Evolutionary conservation across 2,113 vertebrate species (phyloP), one percentile per base, ranked within the genome.

Genomic region (Rallus limicola): DNA sequence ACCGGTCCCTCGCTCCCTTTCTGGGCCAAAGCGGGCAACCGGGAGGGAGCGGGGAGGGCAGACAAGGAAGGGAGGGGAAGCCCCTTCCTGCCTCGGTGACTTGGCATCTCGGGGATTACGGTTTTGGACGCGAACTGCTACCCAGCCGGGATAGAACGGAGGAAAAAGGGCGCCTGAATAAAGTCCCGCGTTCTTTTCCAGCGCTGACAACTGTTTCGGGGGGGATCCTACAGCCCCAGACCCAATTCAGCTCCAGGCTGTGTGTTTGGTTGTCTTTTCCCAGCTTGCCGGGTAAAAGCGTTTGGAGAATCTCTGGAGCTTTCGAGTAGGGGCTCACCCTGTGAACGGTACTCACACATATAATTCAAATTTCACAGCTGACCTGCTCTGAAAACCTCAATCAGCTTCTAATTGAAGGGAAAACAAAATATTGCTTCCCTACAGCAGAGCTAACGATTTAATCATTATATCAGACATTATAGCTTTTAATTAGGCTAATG

Each of bases 291-390:
- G 96, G 94, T 96, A 97, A 96, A 97, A 97, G 95, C 97, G 48
- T 97, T 97, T 97, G 97, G 97, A 98, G 97, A 96, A 96, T 97
- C 97, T 97, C 97, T 98, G 98, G 97, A 97, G 98, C 97, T 96
- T 97, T 97, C 90, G 98, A 98, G 98, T 97, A 95, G 97, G 97
- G 98, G 98, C 96, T 98, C 98, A 98, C 98, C 98, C 98, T 98
- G 98, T 98, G 98, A 98, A 98, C 98, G 97, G 98, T 97, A 96
- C 98, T 98, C 98, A 98, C 98, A 98, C 98, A 98, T 99, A 98
- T 99, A 99, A 99, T 99, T 99, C 99, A 99, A 98, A 99, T 99
- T 99, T 99, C 98, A 99, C 99, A 99, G 99, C 98, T 99, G 99
- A 99, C 99, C 99, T 99, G 98, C 98, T 98, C 98, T 99, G 98